These are phyloP conservation scores for Cephus sareptanus DNA, from an alignment of 2,888 invertebrate genomes.

Conservation along the genomic window DNA sequence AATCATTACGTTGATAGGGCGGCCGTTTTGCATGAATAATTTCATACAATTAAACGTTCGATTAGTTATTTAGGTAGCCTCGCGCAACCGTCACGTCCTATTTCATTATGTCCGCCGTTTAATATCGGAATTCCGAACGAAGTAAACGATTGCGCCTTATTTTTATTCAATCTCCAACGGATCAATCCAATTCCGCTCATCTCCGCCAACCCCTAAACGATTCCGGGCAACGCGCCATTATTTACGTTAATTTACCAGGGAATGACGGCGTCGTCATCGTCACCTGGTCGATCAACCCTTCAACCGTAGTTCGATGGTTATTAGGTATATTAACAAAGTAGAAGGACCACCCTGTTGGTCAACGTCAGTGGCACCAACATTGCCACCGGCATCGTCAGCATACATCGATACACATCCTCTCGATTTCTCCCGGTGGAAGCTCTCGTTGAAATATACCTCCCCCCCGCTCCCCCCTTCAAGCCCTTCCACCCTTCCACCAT, in stretches of 20 bases:
- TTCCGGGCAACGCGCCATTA: not conserved
- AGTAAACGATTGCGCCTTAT: not conserved
- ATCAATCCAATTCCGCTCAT: not conserved
- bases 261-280: not conserved
- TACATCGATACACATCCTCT: not conserved
- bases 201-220: slow-evolving; percentile 31
- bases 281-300: not conserved
- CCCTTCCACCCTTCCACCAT: not conserved
- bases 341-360: not conserved
- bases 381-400: not conserved
- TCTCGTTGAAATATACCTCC: not conserved
- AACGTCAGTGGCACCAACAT: not conserved
- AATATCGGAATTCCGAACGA: not conserved
- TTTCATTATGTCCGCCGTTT: not conserved
- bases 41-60: slow-evolving; percentile 30
- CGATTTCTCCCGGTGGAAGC: not conserved
- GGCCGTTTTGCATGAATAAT: slow-evolving; percentile 30
- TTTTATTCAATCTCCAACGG: not conserved
- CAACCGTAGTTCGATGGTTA: not conserved
- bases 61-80: slow-evolving; percentile 20
- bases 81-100: not conserved
- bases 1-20: slow-evolving; percentile 30
- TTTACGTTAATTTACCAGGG: not conserved
- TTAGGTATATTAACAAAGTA: not conserved
- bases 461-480: not conserved